These are phyloP conservation scores for Anhinga anhinga DNA, from an alignment of 2,113 vertebrate genomes.

Conservation along the genomic window DNA sequence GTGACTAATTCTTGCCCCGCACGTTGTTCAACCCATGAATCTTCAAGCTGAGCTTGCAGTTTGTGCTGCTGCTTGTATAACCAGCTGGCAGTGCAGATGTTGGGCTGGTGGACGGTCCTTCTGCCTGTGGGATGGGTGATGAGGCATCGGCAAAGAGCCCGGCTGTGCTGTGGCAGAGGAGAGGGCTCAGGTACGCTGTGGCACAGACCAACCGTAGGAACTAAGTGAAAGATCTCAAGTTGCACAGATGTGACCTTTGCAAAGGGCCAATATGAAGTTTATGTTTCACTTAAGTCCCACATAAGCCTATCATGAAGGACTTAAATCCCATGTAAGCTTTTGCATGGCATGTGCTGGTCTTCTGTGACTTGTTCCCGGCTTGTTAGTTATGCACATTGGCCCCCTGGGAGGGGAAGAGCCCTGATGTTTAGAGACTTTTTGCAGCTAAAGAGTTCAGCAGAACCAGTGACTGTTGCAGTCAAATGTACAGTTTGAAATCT, in stretches of 20 bases:
- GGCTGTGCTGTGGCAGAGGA: not conserved
- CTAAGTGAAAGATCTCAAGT: not conserved
- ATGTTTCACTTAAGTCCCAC: slow-evolving; percentile 26
- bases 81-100: not conserved
- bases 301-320: slow-evolving; percentile 12
- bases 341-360: not conserved
- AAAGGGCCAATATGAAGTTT: slow-evolving; percentile 21
- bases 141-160: not conserved
- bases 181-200: not conserved
- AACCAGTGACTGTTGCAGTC: not conserved
- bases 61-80: not conserved
- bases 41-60: not conserved
- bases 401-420: not conserved
- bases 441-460: slow-evolving; percentile 36
- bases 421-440: not conserved
- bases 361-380: not conserved
- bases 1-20: not conserved
- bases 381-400: not conserved
- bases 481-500: not conserved
- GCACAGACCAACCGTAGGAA: not conserved
- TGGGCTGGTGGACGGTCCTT: fast-evolving
- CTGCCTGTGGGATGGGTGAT: not conserved
- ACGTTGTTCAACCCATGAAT: not conserved
- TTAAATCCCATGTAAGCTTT: slow-evolving; percentile 53
- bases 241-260: not conserved